Evolutionary conservation across 2,797 vertebrate genomes (phyloP), one percentile per base, ranked within the genome.

Genomic region (Novumbra hubbsi): DNA sequence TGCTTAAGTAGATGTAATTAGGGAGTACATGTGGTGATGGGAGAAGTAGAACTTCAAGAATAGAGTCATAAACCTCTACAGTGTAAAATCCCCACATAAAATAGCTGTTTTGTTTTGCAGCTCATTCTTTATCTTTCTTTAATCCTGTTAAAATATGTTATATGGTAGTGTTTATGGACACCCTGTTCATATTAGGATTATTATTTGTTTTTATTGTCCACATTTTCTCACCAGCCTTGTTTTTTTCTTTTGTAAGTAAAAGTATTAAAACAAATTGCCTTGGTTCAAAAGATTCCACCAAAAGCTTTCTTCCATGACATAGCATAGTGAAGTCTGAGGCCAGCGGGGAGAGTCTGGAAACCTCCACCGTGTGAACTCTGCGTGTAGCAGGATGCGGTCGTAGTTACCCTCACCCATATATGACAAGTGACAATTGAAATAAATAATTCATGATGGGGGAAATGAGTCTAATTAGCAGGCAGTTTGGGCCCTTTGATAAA

Each of bases 401-500:
- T 6, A 12, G 41, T 96, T 95, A 95, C 95, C 95, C 95, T 96
- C 94, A 94, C 94, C 94, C 94, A 94, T 60, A 60, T 27, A 60
- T 93, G 94, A 96, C 98, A 95, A 90, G 95, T 96, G 96, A 96
- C 96, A 96, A 94, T 96, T 93, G 93, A 94, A 95, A 96, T 97
- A 96, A 97, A 98, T 97, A 97, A 97, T 97, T 97, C 96, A 97
- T 98, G 96, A 94, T 93, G 93, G 90, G 95, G 94, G 93, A 96
- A 97, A 97, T 96, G 95, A 96, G 95, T 96, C 95, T 98, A 98
- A 98, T 99, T 98, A 98, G 96, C 95, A 97, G 95, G 96, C 97
- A 96, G 95, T 96, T 96, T 95, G 95, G 95, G 94, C 96, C 94
- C 94, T 96, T 96, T 96, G 95, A 97, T 97, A 96, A 96, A 96